Conservation (phyloP, 2,113 vertebrate genomes). For the Mirounga angustirostris region DNA sequence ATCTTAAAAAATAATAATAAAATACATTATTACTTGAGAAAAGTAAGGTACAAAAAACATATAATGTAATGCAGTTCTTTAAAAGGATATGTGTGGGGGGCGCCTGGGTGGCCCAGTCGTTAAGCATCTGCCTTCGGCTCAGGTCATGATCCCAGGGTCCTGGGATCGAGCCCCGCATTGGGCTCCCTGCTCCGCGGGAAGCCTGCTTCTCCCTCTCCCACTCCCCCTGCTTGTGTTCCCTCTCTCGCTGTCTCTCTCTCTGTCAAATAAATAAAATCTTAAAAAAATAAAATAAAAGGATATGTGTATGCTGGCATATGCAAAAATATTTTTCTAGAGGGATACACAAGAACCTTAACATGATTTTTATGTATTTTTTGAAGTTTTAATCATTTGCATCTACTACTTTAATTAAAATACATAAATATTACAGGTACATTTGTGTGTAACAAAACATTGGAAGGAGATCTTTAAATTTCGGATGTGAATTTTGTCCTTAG, state of each 20-base stretch:
- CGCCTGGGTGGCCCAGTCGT: no score
- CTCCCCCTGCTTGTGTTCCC: no score
- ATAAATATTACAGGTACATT: constrained; percentile 22
- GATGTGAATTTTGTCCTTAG: constrained; percentile 23
- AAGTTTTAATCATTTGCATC: constrained; percentile 21
- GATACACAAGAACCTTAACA: background rate
- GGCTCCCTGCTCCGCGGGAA: no score
- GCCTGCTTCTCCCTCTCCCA: no score
- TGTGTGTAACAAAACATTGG: background rate
- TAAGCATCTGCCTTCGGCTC: no score
- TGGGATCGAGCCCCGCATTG: no score
- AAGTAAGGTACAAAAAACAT: background rate
- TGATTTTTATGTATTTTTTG: constrained; percentile 32
- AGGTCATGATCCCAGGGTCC: no score
- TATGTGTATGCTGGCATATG: background rate
- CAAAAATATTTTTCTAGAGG: constrained; percentile 35
- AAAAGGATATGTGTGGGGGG: background rate
- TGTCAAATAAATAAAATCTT: no score
- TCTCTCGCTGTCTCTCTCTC: no score
- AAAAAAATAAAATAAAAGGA: background rate
- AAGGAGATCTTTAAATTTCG: constrained; percentile 17
- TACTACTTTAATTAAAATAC: constrained; percentile 40
- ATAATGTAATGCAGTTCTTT: background rate
- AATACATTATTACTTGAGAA: background rate
- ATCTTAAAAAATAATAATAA: no score